Conservation (phyloP, 2,113 vertebrate genomes). For the Epinephelus fuscoguttatus region DNA sequence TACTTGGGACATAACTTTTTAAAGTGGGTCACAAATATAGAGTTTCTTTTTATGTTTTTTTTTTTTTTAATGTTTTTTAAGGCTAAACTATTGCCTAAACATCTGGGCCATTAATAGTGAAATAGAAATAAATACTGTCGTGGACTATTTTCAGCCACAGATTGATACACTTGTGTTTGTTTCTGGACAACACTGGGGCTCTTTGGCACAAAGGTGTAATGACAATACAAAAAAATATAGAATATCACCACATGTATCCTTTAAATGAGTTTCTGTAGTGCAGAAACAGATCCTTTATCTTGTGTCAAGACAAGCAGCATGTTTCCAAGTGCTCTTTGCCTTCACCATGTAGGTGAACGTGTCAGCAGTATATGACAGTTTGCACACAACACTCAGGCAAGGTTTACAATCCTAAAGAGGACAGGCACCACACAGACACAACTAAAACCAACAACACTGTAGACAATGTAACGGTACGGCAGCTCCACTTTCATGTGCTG, state of each 20-base stretch:
- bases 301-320: constrained; percentile 27
- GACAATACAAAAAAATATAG: constrained; percentile 8
- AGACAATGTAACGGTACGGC: constrained; percentile 94
- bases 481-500: constrained; percentile 94
- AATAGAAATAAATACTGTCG: not conserved
- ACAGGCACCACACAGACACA: constrained; percentile 90
- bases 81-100: not conserved
- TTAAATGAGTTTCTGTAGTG: constrained; percentile 11
- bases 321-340: constrained; percentile 28
- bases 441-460: constrained; percentile 92
- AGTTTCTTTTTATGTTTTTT: not conserved
- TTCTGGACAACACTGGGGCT: not conserved
- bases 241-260: constrained; percentile 39
- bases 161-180: not conserved
- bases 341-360: constrained; percentile 11
- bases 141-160: not conserved
- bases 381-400: constrained; percentile 85
- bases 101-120: not conserved
- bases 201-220: not conserved
- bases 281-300: constrained; percentile 23
- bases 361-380: constrained; percentile 51
- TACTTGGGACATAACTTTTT: not conserved
- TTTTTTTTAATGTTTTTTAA: not conserved
- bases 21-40: not conserved
- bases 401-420: constrained; percentile 87